These are phyloP conservation scores for Heliconius cydno DNA, from an alignment of 2,888 invertebrate genomes.

Conservation along the genomic window DNA sequence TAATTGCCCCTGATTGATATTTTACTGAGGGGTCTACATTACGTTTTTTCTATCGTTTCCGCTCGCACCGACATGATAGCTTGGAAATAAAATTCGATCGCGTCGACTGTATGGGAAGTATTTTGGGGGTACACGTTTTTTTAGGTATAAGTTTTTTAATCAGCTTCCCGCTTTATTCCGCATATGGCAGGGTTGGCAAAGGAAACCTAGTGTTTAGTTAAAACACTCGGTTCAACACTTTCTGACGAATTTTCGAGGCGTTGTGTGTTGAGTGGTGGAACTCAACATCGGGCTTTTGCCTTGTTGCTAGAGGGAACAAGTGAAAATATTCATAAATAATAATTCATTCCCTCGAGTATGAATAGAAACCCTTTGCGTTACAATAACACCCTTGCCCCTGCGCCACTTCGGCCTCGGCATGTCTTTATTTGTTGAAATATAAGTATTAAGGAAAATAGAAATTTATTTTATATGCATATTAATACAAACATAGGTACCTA, in stretches of 20 bases:
- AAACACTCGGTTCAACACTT: no score
- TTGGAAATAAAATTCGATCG: slow-evolving; percentile 28
- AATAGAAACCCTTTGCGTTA: no score
- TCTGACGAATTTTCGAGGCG: no score
- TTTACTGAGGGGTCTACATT: slow-evolving; percentile 50
- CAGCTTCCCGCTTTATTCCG: no score
- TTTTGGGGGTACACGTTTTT: slow-evolving; percentile 1
- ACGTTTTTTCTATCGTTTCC: slow-evolving; percentile 49
- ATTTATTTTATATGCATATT: background rate
- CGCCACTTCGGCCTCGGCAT: no score
- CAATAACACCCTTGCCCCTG: no score
- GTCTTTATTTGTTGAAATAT: background rate
- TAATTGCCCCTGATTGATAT: slow-evolving; percentile 57
- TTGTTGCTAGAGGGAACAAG: no score
- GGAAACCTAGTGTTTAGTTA: background rate
- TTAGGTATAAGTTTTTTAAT: background rate
- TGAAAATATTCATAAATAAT: no score
- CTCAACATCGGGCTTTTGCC: no score
- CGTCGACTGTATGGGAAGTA: slow-evolving; percentile 17
- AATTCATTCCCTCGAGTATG: no score
- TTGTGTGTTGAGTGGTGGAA: no score
- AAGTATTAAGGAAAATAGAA: background rate
- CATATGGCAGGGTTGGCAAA: background rate
- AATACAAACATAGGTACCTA: background rate
- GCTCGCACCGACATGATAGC: slow-evolving; percentile 40